These are phyloP conservation scores for Cliona cf. orientalis DNA, from an alignment of 37 sponge, comb jelly and placozoan species.

Conservation along the genomic window DNA sequence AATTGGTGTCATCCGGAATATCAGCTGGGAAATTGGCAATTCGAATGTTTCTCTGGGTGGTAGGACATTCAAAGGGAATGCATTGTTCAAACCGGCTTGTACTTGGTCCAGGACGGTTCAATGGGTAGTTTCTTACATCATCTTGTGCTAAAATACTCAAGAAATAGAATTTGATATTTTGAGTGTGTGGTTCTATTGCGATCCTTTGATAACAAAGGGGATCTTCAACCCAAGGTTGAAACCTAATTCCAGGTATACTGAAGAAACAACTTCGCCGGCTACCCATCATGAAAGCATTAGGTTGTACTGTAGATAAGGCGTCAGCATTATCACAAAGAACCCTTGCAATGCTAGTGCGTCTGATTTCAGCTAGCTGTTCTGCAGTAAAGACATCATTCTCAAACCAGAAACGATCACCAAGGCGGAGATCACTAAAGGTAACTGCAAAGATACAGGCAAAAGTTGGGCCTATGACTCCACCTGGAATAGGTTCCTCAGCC, in stretches of 20 bases:
- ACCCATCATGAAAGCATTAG: conserved; percentile 41
- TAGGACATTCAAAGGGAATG: background rate
- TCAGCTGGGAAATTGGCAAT: background rate
- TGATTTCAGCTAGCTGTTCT: conserved; percentile 60
- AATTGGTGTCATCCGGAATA: background rate
- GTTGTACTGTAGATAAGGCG: conserved; percentile 52
- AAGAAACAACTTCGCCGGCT: background rate
- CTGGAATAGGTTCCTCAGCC: conserved; percentile 72
- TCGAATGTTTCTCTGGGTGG: background rate
- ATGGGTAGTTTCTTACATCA: background rate
- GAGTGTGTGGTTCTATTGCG: background rate
- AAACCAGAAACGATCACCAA: conserved; percentile 95
- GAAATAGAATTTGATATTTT: background rate
- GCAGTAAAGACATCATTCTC: conserved; percentile 56
- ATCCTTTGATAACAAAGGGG: background rate
- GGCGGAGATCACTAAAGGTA: conserved; percentile 76
- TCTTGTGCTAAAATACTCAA: background rate
- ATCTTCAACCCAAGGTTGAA: conserved; percentile 21
- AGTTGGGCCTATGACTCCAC: conserved; percentile 80
- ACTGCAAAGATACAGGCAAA: conserved; percentile 88
- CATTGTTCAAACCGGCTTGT: background rate
- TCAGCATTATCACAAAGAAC: conserved; percentile 87
- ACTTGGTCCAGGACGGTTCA: background rate
- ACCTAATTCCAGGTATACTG: background rate
- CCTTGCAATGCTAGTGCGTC: conserved; percentile 47